A percentile compares a stretch with the other conserved stretches of the same genome.
Conservation (phyloP, 2,113 vertebrate species). For the Baryphthengus martii region DNA sequence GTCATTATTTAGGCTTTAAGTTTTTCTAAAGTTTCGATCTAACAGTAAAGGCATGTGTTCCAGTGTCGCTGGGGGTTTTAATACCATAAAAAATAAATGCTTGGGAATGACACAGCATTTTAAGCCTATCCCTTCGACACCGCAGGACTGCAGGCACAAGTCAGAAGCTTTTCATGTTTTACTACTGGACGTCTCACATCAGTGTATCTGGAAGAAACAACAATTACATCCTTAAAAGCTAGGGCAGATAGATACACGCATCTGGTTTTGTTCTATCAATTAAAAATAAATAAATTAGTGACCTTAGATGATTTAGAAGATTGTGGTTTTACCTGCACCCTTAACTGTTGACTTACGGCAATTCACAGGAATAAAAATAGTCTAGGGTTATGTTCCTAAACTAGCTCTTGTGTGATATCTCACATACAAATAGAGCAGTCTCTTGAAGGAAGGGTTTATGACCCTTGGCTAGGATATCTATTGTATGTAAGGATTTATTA, state of each 20-base stretch:
- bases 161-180: neutral
- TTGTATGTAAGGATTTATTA: neutral
- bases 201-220: neutral
- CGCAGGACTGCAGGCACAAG: neutral
- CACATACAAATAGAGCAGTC: neutral
- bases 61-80: too few relatives aligned
- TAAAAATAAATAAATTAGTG: neutral
- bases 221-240: neutral
- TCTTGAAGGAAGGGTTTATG: neutral
- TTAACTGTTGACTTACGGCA: neutral
- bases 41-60: neutral
- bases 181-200: neutral
- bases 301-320: neutral
- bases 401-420: neutral
- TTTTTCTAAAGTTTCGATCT: neutral
- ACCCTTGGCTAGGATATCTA: neutral
- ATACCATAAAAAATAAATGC: neutral
- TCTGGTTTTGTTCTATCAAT: neutral
- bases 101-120: neutral
- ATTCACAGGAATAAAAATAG: neutral
- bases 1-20: neutral
- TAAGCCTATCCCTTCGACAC: neutral
- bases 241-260: neutral
- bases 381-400: neutral
- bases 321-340: neutral